Evolutionary conservation across 2,888 invertebrate species (phyloP).

Genomic region (Lepidocyrtoides sp.): DNA sequence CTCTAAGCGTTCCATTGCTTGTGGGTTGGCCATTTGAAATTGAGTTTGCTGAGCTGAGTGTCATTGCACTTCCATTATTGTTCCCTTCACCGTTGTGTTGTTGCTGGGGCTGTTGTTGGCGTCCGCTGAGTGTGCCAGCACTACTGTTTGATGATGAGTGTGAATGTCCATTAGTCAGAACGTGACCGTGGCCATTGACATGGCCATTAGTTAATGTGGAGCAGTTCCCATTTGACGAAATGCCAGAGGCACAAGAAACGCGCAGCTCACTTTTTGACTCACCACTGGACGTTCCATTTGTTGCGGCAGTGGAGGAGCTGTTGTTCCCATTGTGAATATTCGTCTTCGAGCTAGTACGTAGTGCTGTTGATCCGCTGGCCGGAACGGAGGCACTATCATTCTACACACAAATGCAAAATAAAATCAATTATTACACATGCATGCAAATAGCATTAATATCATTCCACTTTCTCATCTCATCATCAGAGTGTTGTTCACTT

Average conservation of each 20-base stretch:
- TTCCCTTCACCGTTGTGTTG: constrained; percentile 84
- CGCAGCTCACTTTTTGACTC: constrained; percentile 85
- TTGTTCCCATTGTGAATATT: constrained; percentile 85
- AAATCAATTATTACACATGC: background rate
- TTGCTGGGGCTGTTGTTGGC: constrained; percentile 80
- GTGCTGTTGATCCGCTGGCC: constrained; percentile 84
- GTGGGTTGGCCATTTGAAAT: constrained; percentile 83
- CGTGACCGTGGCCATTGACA: constrained; percentile 84
- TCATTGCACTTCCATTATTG: constrained; percentile 84
- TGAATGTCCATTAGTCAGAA: constrained; percentile 83
- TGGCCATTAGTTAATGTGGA: constrained; percentile 84
- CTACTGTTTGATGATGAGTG: constrained; percentile 83
- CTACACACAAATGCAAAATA: constrained; percentile 74
- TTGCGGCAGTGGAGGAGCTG: constrained; percentile 82
- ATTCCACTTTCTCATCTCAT: too few species aligned
- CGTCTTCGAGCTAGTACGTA: constrained; percentile 85
- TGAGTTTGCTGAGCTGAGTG: constrained; percentile 84
- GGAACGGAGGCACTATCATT: constrained; percentile 85
- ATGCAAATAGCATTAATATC: background rate
- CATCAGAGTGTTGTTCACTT: background rate
- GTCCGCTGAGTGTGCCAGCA: constrained; percentile 84
- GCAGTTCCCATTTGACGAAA: constrained; percentile 85
- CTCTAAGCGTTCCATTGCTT: constrained; percentile 84
- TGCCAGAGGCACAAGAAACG: constrained; percentile 84
- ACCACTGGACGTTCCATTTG: constrained; percentile 85